Base-by-base conservation (phyloP, 92 coral and sea anemone species). In the Porites evermanni region DNA sequence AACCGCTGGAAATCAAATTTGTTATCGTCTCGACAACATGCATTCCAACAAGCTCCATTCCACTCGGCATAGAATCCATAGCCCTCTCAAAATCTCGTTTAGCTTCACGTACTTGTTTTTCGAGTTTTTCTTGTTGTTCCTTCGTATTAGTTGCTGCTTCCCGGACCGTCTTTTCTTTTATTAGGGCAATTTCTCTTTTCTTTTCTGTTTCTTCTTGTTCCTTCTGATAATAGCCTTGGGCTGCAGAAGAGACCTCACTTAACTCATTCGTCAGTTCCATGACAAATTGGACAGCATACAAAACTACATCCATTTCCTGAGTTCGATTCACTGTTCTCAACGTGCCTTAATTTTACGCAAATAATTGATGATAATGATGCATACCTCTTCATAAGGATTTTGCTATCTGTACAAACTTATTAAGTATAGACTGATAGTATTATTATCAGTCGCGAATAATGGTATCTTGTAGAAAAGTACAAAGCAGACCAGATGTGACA, bases 181-280 rank as follows among this genome's bases (percentile, higher is more conserved):
- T 53, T n/a, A 84, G 63, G 54, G 88, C 81, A 50, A 92, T 84
- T 38, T 85, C 29, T 64, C 87, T 76, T 1, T 72, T 85, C 53
- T 12, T 12, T 66, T 85, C 7, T 1, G 83, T 18, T 73, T 85
- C 86, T 38, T 82, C 79, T 32, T 79, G 66, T 2, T 61, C 65
- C 24, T 85, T 58, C 67, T 92, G 64, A 67, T 88, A 89, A 72
- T 92, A 72, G 10, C 92, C 95, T 66, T 72, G 70, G 16, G 92
- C 92, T 32, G 81, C 83, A 64, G 95, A 60, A 69, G 92, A 92
- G 23, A 86, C 95, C 50, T 92, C 92, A 38, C 81, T 66, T 7
- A 92, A 88, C 84, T 92, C 95, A 32, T 80, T 90, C 70, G 91
- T 87, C 70, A 92, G 80, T 6, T 84, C 72, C 92, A 92, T 89